Evolutionary conservation across 2,797 vertebrate species (phyloP).

Genomic region (Sebastes paucispinis): DNA sequence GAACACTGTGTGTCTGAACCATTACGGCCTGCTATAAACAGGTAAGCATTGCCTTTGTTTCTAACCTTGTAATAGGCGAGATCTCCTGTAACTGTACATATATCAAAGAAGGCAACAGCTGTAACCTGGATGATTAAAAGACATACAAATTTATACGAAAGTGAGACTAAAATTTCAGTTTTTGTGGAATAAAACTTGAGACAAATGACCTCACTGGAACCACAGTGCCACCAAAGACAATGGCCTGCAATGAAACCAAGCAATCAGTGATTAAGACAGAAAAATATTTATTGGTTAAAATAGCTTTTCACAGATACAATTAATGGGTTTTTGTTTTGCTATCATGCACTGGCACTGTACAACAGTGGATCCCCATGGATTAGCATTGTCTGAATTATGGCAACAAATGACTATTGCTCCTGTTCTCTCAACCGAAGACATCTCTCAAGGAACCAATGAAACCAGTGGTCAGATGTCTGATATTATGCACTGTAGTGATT

Average conservation of each 20-base stretch:
- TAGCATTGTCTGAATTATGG: slow-evolving; percentile 83
- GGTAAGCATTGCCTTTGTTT: background rate
- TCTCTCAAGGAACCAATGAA: slow-evolving; percentile 50
- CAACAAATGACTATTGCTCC: slow-evolving; percentile 63
- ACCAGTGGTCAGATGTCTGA: slow-evolving; percentile 45
- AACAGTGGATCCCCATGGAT: slow-evolving; percentile 91
- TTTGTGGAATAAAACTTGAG: background rate
- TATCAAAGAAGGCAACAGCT: too few relatives aligned
- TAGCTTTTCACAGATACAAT: slow-evolving; percentile 89
- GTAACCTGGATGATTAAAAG: background rate
- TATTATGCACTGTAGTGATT: slow-evolving; percentile 62
- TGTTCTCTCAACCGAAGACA: slow-evolving; percentile 45
- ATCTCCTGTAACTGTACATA: background rate
- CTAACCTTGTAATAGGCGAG: background rate
- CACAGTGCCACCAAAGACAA: background rate
- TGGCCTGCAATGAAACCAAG: slow-evolving; percentile 1
- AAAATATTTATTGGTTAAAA: slow-evolving; percentile 98
- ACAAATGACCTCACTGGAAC: background rate
- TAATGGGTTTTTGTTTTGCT: slow-evolving; percentile 77
- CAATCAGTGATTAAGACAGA: slow-evolving; percentile 70
- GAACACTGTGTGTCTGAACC: background rate
- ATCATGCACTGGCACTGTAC: slow-evolving; percentile 88
- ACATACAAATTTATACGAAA: too few relatives aligned
- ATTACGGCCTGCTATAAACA: background rate
- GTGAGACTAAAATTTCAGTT: too few relatives aligned